Evolutionary conservation across 1,140 invertebrate species (phyloP), one percentile per base, ranked within the genome.

Genomic region (Charaxes varanes): DNA sequence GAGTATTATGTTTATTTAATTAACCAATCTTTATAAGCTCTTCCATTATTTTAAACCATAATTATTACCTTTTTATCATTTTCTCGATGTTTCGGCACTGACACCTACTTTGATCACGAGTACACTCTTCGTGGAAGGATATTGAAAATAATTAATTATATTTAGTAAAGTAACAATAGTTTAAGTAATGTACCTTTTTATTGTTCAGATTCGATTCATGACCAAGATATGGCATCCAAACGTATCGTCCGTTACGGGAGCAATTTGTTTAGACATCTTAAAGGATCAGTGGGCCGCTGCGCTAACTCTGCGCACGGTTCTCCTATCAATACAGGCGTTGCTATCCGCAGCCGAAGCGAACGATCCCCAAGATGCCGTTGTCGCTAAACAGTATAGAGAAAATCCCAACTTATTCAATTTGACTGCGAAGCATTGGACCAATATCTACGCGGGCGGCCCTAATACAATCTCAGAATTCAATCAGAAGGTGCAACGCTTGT

Each of bases 191-290:
- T n/a, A n/a, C n/a, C n/a, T 41, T 13, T 40, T 51, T 34, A 41
- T 41, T 13, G 8, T 41, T 83, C 58, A 94, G 92, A 92, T 95
- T 42, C 88, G 91, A 19, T 99, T 99, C 87, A 89, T 96, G 49
- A 99, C 98, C 42, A 97, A 95, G 87, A 98, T 99, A 74, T 99
- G 98, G 98, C 98, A 99, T 87, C 98, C 98, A 30, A 99, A 99
- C 86, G 98, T 99, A 60, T 99, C 96, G 35, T 99, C 97, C 11
- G 97, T 98, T 3, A 99, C 98, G 15, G 98, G 98, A 38, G 97
- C 96, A 21, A 99, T 99, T 70, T 99, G 98, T 85, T 87, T 99
- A 76, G 98, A 99, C 84, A 99, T 99, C 68, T 87, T 99, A 8
- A 99, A 99, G 88, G 97, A 99, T 81, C 97, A 99, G 83, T 99